Percentiles rank a stretch among this genome's conserved stretches.
Conservation (phyloP, 1,140 invertebrate species). For the Agrilus planipennis region DNA sequence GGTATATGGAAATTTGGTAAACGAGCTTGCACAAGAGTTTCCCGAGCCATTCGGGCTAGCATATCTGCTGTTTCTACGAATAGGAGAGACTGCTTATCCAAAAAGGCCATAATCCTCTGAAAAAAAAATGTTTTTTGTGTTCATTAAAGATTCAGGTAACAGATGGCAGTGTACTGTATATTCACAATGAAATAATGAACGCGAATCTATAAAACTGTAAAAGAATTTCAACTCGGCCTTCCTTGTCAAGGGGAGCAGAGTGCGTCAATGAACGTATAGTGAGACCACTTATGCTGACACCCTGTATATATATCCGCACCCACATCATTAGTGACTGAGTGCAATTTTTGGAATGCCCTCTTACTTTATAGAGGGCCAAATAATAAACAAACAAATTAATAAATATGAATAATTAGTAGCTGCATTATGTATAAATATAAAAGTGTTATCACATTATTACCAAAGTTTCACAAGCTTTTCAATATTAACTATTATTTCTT, state of each 20-base stretch:
- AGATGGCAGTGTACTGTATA: too few relatives aligned
- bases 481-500: too few relatives aligned
- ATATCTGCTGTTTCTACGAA: conserved; percentile 97
- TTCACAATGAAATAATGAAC: too few relatives aligned
- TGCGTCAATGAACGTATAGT: conserved; percentile 14
- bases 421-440: too few relatives aligned
- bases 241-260: conserved; percentile 15
- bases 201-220: too few relatives aligned
- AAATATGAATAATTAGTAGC: too few relatives aligned
- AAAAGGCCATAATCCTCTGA: conserved; percentile 87
- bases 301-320: conserved; percentile 10
- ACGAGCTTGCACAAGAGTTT: conserved; percentile 87
- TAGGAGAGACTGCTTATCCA: conserved; percentile 91
- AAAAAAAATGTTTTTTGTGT: conserved; percentile 23
- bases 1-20: conserved; percentile 96
- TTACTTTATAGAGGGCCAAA: conserved; percentile 11
- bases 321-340: conserved; percentile 4
- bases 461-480: too few relatives aligned
- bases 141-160: too few relatives aligned
- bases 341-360: conserved; percentile 16
- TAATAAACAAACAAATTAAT: too few relatives aligned
- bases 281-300: conserved; percentile 15
- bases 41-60: conserved; percentile 84
- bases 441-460: too few relatives aligned
- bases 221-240: not conserved